Evolutionary conservation across 2,888 invertebrate genomes (phyloP).

Genomic region (Phoronis australis): DNA sequence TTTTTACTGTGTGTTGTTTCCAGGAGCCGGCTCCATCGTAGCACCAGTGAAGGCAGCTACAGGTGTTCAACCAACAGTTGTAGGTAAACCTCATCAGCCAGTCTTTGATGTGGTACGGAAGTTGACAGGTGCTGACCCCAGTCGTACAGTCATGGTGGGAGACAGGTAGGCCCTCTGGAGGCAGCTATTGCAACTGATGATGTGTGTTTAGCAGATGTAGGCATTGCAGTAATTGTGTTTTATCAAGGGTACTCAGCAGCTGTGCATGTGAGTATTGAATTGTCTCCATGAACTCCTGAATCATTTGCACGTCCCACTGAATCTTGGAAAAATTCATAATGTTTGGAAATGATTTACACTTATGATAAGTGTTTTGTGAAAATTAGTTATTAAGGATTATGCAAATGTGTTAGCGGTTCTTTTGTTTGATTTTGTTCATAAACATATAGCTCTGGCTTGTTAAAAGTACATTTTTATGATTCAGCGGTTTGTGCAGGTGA

Average conservation of each 20-base stretch:
- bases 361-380: no score
- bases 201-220: no score
- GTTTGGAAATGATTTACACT: neutral
- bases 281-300: neutral
- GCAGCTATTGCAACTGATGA: no score
- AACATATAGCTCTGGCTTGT: no score
- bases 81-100: constrained; percentile 85
- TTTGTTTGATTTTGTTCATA: no score
- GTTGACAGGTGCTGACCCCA: constrained; percentile 70
- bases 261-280: no score
- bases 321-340: neutral
- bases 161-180: constrained; percentile 66
- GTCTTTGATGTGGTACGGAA: constrained; percentile 66
- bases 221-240: no score
- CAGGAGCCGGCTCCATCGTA: constrained; percentile 79
- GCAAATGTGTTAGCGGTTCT: no score
- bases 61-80: constrained; percentile 70
- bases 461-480: no score
- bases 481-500: no score
- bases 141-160: constrained; percentile 83
- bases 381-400: no score
- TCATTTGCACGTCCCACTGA: neutral
- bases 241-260: no score
- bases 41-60: constrained; percentile 78
- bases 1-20: constrained; percentile 2